Base-by-base conservation (phyloP, 1,140 invertebrate genomes). In the Sarcophaga peregrina region DNA sequence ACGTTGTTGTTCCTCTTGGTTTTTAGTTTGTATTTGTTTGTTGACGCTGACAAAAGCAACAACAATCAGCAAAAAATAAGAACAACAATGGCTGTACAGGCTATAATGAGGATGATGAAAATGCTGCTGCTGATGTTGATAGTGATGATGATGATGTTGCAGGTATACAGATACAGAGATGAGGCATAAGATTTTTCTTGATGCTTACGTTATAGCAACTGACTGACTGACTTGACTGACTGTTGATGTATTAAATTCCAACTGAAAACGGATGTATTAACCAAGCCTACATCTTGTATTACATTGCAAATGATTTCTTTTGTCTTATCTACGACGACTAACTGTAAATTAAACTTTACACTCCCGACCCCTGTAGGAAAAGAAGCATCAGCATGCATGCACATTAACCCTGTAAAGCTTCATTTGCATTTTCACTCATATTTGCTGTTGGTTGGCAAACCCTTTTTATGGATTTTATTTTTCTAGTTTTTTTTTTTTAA, bases 281-380 rank as follows among this genome's bases (percentile, higher is more conserved):
- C 73, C 73, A 25, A n/a, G 73, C 73, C 20, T 74, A 74, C 73
- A 74, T 74, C 73, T 74, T 74, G 37, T 74, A 74, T n/a, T 46
- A 74, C 37, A 74, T 74, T 45, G 73, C 73, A 74, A 74, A 74
- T 74, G 73, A 74, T 74, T 25, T 45, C 73, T 74, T 74, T 74
- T 74, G 73, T 74, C 37, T 74, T 17, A 20, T 17, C 62, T 37
- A 37, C 25, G 25, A 37, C 25, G 25, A 2, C 4, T 37, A 37
- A 37, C 25, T 37, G 25, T 37, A 37, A 37, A 37, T 37, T 37
- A 37, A 37, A 37, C 25, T 37, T 37, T 37, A 37, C 4, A 37
- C 4, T 4, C 1, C 25, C 25, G 25, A 1, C 25, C 25, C 25
- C 25, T 37, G 25, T 37, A 37, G 25, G 25, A 37, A 37, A 37